phyloP scores from a whole-genome alignment of 2,888 invertebrate genomes.

The Barypeithes pellucidus region DNA sequence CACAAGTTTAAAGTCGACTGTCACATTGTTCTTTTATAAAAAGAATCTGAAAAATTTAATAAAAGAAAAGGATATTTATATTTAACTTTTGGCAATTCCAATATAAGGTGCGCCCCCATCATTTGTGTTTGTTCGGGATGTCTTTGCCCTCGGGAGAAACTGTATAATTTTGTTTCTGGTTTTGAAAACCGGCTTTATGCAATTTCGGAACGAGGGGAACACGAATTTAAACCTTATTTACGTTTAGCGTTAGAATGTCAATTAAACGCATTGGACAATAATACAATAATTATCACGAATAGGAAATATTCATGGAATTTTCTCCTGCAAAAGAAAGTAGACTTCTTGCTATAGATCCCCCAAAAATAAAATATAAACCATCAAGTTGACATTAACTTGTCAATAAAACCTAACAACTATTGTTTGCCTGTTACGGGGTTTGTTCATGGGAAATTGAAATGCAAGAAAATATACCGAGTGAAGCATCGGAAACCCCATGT shows the following conservation, averaged over 20 bases:
- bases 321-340: no score
- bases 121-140: slow-evolving; percentile 7
- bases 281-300: no score
- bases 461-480: no score
- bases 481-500: no score
- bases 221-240: background rate
- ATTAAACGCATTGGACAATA: no score
- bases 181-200: slow-evolving; percentile 13
- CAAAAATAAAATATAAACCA: no score
- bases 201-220: background rate
- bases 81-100: slow-evolving; percentile 40
- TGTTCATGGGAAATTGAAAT: no score
- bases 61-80: slow-evolving; percentile 46
- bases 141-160: slow-evolving; percentile 11
- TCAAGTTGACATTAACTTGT: no score
- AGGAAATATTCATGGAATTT: no score
- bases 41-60: slow-evolving; percentile 48
- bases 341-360: no score
- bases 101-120: slow-evolving; percentile 20
- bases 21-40: slow-evolving; percentile 40
- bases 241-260: background rate
- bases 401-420: no score
- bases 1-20: slow-evolving; percentile 26
- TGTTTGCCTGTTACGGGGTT: no score
- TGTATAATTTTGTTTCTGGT: slow-evolving; percentile 20